These are phyloP conservation scores for Moxostoma hubbsi DNA, from an alignment of 2,797 vertebrate genomes.

Conservation along the genomic window DNA sequence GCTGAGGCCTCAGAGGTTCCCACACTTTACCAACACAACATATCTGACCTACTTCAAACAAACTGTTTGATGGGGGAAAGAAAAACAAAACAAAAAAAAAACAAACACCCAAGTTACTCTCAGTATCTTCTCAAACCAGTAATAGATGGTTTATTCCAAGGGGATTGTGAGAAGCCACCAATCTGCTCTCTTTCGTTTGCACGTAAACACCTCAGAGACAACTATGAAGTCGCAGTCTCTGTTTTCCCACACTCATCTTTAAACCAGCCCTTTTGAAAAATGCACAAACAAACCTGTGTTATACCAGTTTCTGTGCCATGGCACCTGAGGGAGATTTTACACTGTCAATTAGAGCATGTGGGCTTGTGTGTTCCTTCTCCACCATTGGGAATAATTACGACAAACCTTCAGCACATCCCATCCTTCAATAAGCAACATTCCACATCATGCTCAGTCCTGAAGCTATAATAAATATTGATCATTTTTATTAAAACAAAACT, in stretches of 20 bases:
- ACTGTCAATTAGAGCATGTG: conserved; percentile 51
- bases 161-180: conserved; percentile 43
- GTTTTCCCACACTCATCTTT: conserved; percentile 27
- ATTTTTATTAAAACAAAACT: conserved; percentile 43
- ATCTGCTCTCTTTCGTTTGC: conserved; percentile 27
- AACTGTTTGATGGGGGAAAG: not conserved
- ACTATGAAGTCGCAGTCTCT: conserved; percentile 33
- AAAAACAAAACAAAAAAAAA: conserved; percentile 24
- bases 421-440: conserved; percentile 49
- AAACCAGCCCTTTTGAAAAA: conserved; percentile 36
- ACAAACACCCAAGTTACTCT: conserved; percentile 49
- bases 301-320: conserved; percentile 28
- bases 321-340: conserved; percentile 45
- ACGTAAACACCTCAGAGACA: conserved; percentile 41
- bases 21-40: conserved; percentile 64
- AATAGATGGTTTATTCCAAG: conserved; percentile 48
- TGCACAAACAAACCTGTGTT: conserved; percentile 41
- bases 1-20: conserved; percentile 66
- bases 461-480: conserved; percentile 64
- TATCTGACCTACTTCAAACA: conserved; percentile 76
- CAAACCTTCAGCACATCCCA: conserved; percentile 49
- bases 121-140: conserved; percentile 63
- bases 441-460: conserved; percentile 49
- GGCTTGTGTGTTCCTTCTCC: conserved; percentile 48
- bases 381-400: conserved; percentile 63